Conservation (phyloP, 2,888 invertebrate genomes). For the Drosophila prostipennis region DNA sequence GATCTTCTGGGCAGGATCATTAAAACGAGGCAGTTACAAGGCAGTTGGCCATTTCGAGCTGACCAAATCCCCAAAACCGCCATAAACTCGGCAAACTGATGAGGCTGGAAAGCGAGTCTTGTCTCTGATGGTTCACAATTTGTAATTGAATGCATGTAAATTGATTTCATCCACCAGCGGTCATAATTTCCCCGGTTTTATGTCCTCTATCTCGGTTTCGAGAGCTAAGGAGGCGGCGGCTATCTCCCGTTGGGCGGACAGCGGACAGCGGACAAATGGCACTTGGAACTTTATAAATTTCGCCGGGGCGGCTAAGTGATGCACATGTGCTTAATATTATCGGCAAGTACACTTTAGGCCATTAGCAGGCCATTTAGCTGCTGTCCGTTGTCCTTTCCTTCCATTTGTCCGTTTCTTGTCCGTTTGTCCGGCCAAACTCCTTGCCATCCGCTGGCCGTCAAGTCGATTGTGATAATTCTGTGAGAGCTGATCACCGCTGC, state of each 20-base stretch:
- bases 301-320: conserved; percentile 50
- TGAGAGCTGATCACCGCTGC: conserved; percentile 54
- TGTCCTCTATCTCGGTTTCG: conserved; percentile 22
- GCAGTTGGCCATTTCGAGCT: conserved; percentile 68
- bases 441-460: conserved; percentile 18
- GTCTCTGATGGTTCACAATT: conserved; percentile 69
- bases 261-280: conserved; percentile 45
- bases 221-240: neutral
- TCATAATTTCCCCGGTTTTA: conserved; percentile 62
- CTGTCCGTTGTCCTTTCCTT: conserved; percentile 7
- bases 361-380: conserved; percentile 79
- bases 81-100: conserved; percentile 69
- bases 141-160: conserved; percentile 80
- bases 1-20: conserved; percentile 43
- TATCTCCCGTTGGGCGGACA: conserved; percentile 14
- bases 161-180: conserved; percentile 68
- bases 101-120: conserved; percentile 36
- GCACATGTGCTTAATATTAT: conserved; percentile 74
- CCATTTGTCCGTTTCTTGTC: conserved; percentile 2
- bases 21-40: conserved; percentile 78
- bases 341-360: conserved; percentile 80
- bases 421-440: neutral
- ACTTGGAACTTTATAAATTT: conserved; percentile 48
- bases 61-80: conserved; percentile 38
- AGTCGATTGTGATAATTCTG: conserved; percentile 69